Conservation (phyloP, 2,888 invertebrate species). For the Heliconius ethilla region DNA sequence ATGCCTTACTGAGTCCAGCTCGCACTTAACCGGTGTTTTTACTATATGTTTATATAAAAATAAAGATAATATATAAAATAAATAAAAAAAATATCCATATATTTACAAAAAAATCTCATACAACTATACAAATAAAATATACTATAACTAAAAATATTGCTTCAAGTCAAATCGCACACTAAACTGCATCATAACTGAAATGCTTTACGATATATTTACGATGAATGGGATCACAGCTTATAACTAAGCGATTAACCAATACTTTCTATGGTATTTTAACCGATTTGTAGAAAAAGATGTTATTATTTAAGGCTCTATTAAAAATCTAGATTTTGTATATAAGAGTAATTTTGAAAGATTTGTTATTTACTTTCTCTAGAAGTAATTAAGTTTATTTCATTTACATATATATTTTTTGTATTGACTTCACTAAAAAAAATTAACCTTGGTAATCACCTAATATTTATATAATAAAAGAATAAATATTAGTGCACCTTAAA, state of each 20-base stretch:
- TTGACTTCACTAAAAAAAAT: neutral
- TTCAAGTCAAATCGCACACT: conserved; percentile 41
- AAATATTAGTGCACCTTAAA: too few species aligned
- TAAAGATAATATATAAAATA: too few species aligned
- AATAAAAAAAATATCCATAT: too few species aligned
- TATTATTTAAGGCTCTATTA: neutral
- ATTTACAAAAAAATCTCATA: neutral
- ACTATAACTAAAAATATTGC: conserved; percentile 2
- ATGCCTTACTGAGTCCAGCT: too few species aligned
- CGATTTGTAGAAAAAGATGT: neutral
- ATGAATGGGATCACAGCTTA: conserved; percentile 56
- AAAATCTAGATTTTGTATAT: neutral
- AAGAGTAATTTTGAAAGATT: too few species aligned
- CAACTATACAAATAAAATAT: neutral
- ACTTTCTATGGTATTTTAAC: conserved; percentile 49
- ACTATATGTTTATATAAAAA: neutral
- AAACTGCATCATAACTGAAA: conserved; percentile 52
- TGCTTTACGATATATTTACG: conserved; percentile 62
- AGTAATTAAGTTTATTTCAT: too few species aligned
- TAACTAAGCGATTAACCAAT: conserved; percentile 70
- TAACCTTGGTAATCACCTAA: neutral
- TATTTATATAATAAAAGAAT: neutral
- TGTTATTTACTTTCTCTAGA: too few species aligned
- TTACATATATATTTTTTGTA: too few species aligned
- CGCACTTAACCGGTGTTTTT: conserved; percentile 39